These are phyloP conservation scores for Pachypeltis micranthus DNA, from an alignment of 1,140 invertebrate genomes.

Conservation along the genomic window DNA sequence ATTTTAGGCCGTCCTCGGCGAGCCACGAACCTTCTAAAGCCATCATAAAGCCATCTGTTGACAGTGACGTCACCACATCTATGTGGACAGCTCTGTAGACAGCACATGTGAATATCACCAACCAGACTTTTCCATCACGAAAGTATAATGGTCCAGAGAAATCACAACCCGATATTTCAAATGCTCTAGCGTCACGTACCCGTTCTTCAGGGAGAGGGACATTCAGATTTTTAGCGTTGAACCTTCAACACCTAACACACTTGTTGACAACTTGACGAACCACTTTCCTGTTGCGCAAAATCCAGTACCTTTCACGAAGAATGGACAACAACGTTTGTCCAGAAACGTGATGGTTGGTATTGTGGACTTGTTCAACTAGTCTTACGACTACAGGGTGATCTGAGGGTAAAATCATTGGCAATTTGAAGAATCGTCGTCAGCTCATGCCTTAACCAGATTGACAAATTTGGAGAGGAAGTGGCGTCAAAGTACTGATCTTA, in stretches of 20 bases:
- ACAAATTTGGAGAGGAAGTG: too few relatives aligned
- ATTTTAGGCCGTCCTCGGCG: conserved; percentile 1
- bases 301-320: not conserved
- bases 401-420: not conserved
- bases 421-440: not conserved
- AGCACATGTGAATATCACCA: not conserved
- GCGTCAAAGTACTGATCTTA: too few relatives aligned
- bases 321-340: not conserved
- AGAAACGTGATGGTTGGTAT: not conserved
- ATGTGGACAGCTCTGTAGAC: not conserved
- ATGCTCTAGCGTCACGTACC: not conserved
- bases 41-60: not conserved
- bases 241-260: not conserved
- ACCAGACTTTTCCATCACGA: not conserved
- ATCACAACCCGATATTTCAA: not conserved
- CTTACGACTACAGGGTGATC: not conserved
- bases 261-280: not conserved
- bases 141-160: not conserved
- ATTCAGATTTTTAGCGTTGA: not conserved
- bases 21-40: not conserved
- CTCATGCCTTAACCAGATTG: too few relatives aligned
- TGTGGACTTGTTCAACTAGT: not conserved
- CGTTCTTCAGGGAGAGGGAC: not conserved
- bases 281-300: not conserved
- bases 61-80: not conserved